These are phyloP conservation scores for Columbina picui DNA, from an alignment of 2,113 vertebrate genomes.

Conservation along the genomic window DNA sequence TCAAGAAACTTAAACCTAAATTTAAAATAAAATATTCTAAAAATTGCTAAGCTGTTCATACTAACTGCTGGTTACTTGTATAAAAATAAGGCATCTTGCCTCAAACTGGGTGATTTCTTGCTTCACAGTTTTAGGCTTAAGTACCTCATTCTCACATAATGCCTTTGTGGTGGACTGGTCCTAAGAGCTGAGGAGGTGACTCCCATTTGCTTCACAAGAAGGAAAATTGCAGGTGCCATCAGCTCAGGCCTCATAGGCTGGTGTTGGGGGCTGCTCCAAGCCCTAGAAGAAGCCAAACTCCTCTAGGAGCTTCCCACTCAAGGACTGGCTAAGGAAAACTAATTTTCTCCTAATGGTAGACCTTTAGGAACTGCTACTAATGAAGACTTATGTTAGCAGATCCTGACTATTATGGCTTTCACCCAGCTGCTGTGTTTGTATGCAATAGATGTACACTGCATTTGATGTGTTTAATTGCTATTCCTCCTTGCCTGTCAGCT, in stretches of 20 bases:
- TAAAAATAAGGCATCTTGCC: neutral
- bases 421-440: rapidly evolving
- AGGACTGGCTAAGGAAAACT: neutral
- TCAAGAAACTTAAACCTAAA: neutral
- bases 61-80: neutral
- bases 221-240: neutral
- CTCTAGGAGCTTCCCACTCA: neutral
- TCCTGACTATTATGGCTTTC: neutral
- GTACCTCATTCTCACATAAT: neutral
- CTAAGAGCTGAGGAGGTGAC: neutral
- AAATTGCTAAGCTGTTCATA: neutral
- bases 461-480: neutral
- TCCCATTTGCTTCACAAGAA: neutral
- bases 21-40: neutral
- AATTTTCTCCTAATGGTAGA: neutral
- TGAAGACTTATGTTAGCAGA: neutral
- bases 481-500: neutral
- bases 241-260: neutral
- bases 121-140: neutral
- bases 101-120: neutral
- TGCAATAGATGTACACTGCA: no score
- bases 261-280: neutral
- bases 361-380: neutral
- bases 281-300: neutral
- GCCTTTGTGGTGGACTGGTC: neutral